Conservation (phyloP, 1,140 invertebrate genomes). For the Sesamia nonagrioides region DNA sequence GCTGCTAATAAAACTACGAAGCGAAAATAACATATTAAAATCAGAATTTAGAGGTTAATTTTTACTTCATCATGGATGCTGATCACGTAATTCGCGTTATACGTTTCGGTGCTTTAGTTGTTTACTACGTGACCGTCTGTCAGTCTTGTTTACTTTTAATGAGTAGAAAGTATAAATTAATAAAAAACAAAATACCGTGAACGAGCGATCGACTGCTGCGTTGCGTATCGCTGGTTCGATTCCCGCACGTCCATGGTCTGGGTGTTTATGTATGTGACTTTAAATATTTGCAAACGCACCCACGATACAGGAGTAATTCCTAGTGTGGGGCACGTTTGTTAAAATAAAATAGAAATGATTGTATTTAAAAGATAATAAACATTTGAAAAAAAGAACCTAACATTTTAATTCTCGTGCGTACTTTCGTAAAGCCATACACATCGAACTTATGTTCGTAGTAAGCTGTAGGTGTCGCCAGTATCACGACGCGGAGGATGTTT, state of each 20-base stretch:
- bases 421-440: constrained; percentile 24
- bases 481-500: constrained; percentile 76
- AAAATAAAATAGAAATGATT: no score
- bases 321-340: no score
- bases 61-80: neutral
- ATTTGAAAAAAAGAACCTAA: no score
- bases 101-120: neutral
- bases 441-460: constrained; percentile 54
- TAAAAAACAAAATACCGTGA: no score
- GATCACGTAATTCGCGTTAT: neutral
- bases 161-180: neutral
- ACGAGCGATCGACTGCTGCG: no score
- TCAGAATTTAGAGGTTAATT: neutral
- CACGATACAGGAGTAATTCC: no score
- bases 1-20: no score
- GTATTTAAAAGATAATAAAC: no score
- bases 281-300: no score
- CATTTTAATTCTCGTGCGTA: neutral
- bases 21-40: neutral
- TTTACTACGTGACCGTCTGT: neutral
- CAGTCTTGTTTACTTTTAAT: neutral
- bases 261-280: no score
- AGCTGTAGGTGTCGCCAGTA: constrained; percentile 68
- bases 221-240: no score
- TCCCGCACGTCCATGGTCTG: no score